Conservation (phyloP, 2,888 invertebrate species). For the Ectemnius cavifrons region DNA sequence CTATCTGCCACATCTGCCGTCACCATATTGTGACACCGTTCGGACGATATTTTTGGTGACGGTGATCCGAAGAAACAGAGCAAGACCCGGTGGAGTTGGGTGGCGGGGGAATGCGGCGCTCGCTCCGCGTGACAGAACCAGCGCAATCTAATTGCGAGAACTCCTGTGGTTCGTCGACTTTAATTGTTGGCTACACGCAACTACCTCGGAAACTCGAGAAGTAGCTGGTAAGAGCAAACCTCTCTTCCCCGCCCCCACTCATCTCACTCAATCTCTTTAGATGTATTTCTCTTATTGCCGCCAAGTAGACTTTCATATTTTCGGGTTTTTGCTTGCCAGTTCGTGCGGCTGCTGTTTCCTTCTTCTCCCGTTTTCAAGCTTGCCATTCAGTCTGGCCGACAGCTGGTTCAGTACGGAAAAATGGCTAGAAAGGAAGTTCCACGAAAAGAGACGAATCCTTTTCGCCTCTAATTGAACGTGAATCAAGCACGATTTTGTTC, state of each 20-base stretch:
- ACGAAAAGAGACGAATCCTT: constrained; percentile 4
- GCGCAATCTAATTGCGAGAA: too few species aligned
- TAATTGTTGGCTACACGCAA: too few species aligned
- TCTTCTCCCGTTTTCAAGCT: not conserved
- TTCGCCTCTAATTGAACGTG: constrained; percentile 22
- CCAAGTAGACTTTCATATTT: not conserved
- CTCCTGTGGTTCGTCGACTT: too few species aligned
- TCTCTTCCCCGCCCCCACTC: too few species aligned
- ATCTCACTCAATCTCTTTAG: too few species aligned
- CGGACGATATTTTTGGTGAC: constrained; percentile 42
- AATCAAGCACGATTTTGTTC: constrained; percentile 21
- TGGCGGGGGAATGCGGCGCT: too few species aligned
- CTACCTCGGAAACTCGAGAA: too few species aligned
- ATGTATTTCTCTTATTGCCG: not conserved
- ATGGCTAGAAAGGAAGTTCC: constrained; percentile 16
- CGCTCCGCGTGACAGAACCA: too few species aligned
- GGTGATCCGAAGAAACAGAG: constrained; percentile 37
- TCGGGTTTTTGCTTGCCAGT: not conserved
- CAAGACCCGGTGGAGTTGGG: constrained; percentile 32
- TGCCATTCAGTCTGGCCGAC: not conserved
- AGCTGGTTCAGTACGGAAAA: not conserved
- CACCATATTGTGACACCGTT: constrained; percentile 33
- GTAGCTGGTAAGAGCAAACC: too few species aligned
- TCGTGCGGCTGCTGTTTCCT: not conserved
- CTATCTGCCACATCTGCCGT: too few species aligned